Conservation (phyloP, 1,140 invertebrate species). For the Gonatopus flavifemur region DNA sequence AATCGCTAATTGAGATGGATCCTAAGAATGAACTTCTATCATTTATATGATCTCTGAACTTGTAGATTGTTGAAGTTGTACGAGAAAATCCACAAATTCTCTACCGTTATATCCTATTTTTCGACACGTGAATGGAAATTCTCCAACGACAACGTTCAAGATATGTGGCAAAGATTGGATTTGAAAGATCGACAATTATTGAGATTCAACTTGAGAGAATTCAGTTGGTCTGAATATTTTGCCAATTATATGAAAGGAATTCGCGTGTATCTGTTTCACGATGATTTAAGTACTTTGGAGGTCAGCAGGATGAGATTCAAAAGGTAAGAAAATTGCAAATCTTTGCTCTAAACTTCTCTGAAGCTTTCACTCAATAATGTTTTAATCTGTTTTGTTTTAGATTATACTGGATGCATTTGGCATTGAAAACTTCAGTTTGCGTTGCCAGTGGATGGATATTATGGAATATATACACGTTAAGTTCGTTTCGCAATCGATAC, state of each 20-base stretch:
- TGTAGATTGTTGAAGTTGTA: constrained; percentile 71
- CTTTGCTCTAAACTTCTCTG: constrained; percentile 9
- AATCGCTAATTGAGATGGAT: not conserved
- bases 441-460: constrained; percentile 31
- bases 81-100: constrained; percentile 74
- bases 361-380: constrained; percentile 8
- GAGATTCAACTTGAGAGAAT: constrained; percentile 66
- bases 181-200: constrained; percentile 66
- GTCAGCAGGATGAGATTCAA: constrained; percentile 62
- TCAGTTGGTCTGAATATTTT: constrained; percentile 72
- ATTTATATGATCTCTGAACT: constrained; percentile 1
- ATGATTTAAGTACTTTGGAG: constrained; percentile 67
- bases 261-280: constrained; percentile 71
- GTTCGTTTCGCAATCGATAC: too few relatives aligned
- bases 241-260: constrained; percentile 67
- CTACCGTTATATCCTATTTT: constrained; percentile 72
- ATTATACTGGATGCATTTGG: constrained; percentile 58
- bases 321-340: constrained; percentile 51
- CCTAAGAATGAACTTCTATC: not conserved
- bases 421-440: constrained; percentile 37
- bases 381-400: constrained; percentile 46
- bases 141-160: constrained; percentile 64
- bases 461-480: too few relatives aligned
- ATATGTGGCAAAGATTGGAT: constrained; percentile 61
- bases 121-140: constrained; percentile 72